Evolutionary conservation across 2,797 vertebrate genomes (phyloP).

Genomic region (Enoplosus armatus): DNA sequence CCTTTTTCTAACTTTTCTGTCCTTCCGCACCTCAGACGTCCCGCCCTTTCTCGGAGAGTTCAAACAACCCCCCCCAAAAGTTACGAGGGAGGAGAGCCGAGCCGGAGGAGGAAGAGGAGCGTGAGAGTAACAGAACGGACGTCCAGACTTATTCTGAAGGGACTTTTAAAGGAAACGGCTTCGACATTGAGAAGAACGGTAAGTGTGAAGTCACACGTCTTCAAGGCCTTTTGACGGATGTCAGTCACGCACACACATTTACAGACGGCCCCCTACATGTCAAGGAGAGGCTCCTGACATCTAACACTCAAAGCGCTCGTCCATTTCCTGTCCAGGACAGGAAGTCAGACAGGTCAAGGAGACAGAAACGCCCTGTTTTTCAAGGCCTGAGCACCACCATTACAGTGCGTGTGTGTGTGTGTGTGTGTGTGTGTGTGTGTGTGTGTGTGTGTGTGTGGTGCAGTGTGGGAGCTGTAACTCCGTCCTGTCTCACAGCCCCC

Average conservation of each 20-base stretch:
- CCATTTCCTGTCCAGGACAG: conserved; percentile 65
- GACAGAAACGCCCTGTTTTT: conserved; percentile 43
- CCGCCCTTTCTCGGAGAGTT: conserved; percentile 8
- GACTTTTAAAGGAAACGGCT: conserved; percentile 69
- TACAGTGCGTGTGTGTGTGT: conserved; percentile 28
- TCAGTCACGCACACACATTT: conserved; percentile 18
- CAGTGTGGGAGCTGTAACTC: conserved; percentile 69
- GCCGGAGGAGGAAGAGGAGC: conserved; percentile 59
- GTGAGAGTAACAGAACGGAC: conserved; percentile 50
- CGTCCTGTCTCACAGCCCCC: conserved; percentile 57
- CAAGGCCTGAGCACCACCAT: conserved; percentile 6
- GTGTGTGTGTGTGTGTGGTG: conserved; percentile 22
- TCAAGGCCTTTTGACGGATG: conserved; percentile 53
- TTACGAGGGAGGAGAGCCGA: conserved; percentile 23
- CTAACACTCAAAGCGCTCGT: neutral
- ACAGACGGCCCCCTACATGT: conserved; percentile 9
- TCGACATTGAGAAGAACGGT: conserved; percentile 36
- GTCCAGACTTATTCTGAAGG: conserved; percentile 58
- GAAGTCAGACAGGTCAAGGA: conserved; percentile 55
- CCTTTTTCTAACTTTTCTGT: neutral
- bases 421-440: conserved; percentile 29
- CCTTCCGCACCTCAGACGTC: conserved; percentile 6
- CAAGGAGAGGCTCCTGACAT: conserved; percentile 34
- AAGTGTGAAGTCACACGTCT: conserved; percentile 44
- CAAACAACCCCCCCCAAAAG: conserved; percentile 5